Conservation (phyloP, 2,888 invertebrate species). For the Camponotus fellah region DNA sequence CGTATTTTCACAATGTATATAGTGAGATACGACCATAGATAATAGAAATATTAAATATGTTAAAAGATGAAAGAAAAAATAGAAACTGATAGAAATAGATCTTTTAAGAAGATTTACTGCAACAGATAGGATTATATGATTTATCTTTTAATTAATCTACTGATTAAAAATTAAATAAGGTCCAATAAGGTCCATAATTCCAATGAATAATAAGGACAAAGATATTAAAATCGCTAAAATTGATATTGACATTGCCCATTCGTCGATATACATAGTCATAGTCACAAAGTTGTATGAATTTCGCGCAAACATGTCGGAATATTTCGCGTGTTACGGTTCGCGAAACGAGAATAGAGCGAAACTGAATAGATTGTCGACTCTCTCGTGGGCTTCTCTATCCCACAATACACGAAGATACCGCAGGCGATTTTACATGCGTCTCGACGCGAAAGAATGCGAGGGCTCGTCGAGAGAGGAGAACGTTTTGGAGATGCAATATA, state of each 20-base stretch:
- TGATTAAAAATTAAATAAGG: not conserved
- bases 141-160: not conserved
- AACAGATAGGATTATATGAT: not conserved
- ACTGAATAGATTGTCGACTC: slow-evolving; percentile 49
- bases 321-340: slow-evolving; percentile 74
- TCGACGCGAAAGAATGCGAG: slow-evolving; percentile 39
- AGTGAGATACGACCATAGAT: slow-evolving; percentile 2
- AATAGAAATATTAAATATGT: not conserved
- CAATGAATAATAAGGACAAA: not conserved
- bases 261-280: slow-evolving; percentile 18
- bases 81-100: not conserved
- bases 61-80: not conserved
- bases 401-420: slow-evolving; percentile 59
- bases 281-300: slow-evolving; percentile 34
- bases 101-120: not conserved
- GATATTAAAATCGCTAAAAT: not conserved
- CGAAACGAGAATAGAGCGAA: slow-evolving; percentile 70
- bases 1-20: slow-evolving; percentile 39
- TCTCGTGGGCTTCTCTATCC: slow-evolving; percentile 40
- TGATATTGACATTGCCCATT: not conserved
- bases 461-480: slow-evolving; percentile 23
- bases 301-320: slow-evolving; percentile 48
- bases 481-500: slow-evolving; percentile 50
- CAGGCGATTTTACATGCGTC: slow-evolving; percentile 44
- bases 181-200: too few species aligned